These are phyloP conservation scores for Chloroceryle inda DNA, from an alignment of 2,797 vertebrate genomes.

Conservation along the genomic window DNA sequence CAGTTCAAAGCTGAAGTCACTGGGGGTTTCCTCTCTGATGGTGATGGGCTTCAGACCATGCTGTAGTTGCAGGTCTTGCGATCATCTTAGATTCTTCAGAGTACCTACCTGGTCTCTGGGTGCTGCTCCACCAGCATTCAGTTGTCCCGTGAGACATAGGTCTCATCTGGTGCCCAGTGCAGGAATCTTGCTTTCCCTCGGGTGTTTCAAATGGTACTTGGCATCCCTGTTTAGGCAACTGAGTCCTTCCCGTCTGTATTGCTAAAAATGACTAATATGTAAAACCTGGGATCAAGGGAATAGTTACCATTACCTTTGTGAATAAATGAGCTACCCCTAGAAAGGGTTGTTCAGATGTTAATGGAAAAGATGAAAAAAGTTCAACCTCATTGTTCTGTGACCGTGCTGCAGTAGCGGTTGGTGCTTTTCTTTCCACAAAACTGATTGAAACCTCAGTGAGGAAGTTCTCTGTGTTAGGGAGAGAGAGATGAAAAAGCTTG, in stretches of 20 bases:
- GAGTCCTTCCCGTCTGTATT: neutral
- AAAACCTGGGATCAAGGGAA: neutral
- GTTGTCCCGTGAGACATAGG: neutral
- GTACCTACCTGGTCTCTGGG: neutral
- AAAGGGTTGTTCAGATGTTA: neutral
- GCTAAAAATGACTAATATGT: neutral
- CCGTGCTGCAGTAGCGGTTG: neutral
- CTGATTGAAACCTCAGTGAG: neutral
- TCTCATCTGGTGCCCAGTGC: accelerated
- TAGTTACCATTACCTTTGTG: neutral
- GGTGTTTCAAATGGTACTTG: neutral
- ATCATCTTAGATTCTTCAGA: neutral
- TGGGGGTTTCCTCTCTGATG: neutral
- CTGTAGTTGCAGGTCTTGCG: neutral
- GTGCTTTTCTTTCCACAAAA: neutral
- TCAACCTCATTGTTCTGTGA: neutral
- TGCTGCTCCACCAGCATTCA: neutral
- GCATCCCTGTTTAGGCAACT: neutral
- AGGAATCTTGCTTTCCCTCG: neutral
- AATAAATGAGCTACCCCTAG: neutral
- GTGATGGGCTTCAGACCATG: accelerated
- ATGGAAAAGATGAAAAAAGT: neutral
- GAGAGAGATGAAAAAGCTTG: constrained; percentile 27
- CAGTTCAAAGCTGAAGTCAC: neutral
- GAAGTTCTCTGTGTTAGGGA: neutral